Conservation (phyloP, 2,113 vertebrate genomes). For the Oxyura jamaicensis region DNA sequence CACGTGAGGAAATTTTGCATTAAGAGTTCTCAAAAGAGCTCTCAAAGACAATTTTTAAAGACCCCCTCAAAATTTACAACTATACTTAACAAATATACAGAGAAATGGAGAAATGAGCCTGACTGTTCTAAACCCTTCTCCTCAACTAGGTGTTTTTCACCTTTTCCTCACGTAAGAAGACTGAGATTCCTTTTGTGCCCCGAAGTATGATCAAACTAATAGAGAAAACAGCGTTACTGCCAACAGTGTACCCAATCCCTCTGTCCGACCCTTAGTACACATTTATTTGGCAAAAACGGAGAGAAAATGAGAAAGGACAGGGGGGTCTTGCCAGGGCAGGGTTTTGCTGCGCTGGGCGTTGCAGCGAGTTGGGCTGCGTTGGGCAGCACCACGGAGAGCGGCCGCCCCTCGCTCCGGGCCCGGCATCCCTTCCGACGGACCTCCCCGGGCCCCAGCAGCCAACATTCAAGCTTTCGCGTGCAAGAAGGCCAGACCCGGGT, state of each 20-base stretch:
- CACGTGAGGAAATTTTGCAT: not conserved
- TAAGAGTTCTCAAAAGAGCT: not conserved
- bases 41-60: not conserved
- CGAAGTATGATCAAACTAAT: not conserved
- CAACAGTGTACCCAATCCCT: rapidly evolving
- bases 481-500: no score
- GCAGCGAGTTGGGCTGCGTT: no score
- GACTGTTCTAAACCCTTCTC: not conserved
- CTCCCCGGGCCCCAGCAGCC: not conserved
- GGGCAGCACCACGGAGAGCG: not conserved
- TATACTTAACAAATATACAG: no score
- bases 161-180: not conserved
- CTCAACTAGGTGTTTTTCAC: not conserved
- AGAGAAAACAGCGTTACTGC: rapidly evolving
- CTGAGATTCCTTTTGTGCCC: not conserved
- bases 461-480: not conserved
- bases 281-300: no score
- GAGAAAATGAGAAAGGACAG: rapidly evolving
- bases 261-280: not conserved
- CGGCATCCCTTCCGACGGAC: no score
- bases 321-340: rapidly evolving
- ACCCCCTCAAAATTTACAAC: not conserved
- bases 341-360: not conserved
- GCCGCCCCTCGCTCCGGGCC: not conserved
- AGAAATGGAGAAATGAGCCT: not conserved